A percentile compares a stretch with the other conserved stretches of the same genome.
Evolutionary conservation across 2,113 vertebrate genomes (phyloP).

Genomic region (Benitochromis conjunctus): DNA sequence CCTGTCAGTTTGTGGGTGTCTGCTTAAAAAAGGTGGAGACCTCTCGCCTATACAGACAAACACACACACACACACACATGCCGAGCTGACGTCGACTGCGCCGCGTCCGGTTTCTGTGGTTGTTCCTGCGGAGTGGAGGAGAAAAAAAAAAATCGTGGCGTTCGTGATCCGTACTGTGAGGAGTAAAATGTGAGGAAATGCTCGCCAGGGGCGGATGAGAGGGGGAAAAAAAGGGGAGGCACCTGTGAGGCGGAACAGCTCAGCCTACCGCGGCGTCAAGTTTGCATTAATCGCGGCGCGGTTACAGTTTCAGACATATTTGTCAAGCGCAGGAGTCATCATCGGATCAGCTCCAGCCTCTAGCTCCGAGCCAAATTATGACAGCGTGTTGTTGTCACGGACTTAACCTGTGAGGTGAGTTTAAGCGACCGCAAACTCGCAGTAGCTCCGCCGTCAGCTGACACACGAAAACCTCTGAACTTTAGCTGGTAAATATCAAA

Average conservation of each 20-base stretch:
- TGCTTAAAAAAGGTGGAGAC: background rate
- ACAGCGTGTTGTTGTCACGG: conserved; percentile 33
- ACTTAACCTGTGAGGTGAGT: conserved; percentile 47
- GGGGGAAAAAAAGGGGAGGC: background rate
- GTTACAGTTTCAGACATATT: conserved; percentile 40
- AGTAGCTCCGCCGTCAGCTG: background rate
- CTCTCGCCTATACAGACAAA: background rate
- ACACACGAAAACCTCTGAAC: background rate
- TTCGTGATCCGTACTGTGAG: background rate
- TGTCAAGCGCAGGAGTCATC: conserved; percentile 22
- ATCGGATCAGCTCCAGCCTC: conserved; percentile 24
- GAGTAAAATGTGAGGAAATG: conserved; percentile 1
- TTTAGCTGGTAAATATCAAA: background rate
- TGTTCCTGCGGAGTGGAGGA: background rate
- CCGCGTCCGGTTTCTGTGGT: conserved; percentile 42
- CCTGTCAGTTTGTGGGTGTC: conserved; percentile 13
- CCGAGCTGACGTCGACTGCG: conserved; percentile 60
- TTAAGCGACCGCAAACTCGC: background rate
- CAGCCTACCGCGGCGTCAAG: conserved; percentile 39
- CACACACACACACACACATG: background rate
- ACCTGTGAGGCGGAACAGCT: conserved; percentile 39
- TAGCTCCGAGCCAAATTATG: background rate
- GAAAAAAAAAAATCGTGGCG: background rate
- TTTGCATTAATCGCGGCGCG: conserved; percentile 30
- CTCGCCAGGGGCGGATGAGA: background rate